These are phyloP conservation scores for Phortica variegata DNA, from an alignment of 1,140 invertebrate genomes.

Conservation along the genomic window DNA sequence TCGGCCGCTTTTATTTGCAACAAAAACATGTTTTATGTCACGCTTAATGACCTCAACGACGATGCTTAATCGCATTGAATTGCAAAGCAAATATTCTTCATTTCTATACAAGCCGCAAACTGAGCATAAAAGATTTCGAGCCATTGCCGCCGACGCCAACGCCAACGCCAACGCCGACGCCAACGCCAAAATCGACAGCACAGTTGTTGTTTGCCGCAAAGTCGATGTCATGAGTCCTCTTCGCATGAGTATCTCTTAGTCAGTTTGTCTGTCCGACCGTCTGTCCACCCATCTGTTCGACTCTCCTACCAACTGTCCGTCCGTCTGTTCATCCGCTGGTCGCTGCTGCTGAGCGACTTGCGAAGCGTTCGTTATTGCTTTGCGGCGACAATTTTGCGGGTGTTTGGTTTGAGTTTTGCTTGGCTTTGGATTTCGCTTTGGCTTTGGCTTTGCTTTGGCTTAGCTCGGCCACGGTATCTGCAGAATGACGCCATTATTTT, in stretches of 20 bases:
- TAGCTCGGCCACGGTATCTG: constrained; percentile 35
- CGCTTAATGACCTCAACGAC: constrained; percentile 47
- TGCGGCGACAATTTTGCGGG: no score
- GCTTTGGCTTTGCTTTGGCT: constrained; percentile 12
- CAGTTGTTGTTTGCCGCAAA: no score
- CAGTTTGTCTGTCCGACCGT: no score
- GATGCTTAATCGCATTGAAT: constrained; percentile 53
- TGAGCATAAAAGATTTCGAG: constrained; percentile 49
- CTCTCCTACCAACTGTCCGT: constrained; percentile 8
- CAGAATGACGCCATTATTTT: constrained; percentile 55
- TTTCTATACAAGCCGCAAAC: no score
- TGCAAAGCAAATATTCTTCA: constrained; percentile 55
- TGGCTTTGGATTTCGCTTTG: not conserved
- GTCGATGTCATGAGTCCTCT: no score
- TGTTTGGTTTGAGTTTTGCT: not conserved
- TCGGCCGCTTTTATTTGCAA: constrained; percentile 24
- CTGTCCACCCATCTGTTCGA: constrained; percentile 11
- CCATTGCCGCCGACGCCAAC: constrained; percentile 36
- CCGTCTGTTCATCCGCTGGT: not conserved
- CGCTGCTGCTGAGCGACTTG: no score
- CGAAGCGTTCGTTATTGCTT: no score
- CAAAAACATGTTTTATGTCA: constrained; percentile 54
- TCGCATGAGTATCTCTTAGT: no score
- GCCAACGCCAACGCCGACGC: not conserved
- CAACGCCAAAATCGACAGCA: no score